A percentile compares a stretch with the other conserved stretches of the same genome.
phyloP scores from a whole-genome alignment of 30 jellyfish, hydroid and myxozoan species.

The Chrysaora quinquecirrha region DNA sequence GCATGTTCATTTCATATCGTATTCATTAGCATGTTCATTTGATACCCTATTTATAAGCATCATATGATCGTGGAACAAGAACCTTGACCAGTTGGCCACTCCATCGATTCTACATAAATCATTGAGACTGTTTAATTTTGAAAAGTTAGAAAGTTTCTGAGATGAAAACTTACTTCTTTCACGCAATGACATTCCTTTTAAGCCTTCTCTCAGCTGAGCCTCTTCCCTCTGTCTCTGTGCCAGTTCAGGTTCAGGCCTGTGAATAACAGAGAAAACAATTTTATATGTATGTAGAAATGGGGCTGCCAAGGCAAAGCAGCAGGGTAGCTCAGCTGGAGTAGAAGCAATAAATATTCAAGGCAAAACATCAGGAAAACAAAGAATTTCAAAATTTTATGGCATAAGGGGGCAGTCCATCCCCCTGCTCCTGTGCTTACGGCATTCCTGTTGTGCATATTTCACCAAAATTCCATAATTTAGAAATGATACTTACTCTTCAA shows the following conservation, averaged over 20 bases:
- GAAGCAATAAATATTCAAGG: background rate
- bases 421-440: background rate
- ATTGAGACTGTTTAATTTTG: too few relatives aligned
- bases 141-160: too few relatives aligned
- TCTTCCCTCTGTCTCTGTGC: slow-evolving; percentile 67
- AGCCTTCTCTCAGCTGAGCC: slow-evolving; percentile 50
- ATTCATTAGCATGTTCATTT: too few relatives aligned
- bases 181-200: slow-evolving; percentile 64
- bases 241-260: slow-evolving; percentile 67
- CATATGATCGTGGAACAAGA: too few relatives aligned
- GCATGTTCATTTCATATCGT: too few relatives aligned
- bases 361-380: background rate
- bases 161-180: slow-evolving; percentile 59
- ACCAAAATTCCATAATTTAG: background rate
- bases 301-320: background rate
- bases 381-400: background rate
- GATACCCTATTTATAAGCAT: too few relatives aligned
- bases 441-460: too few relatives aligned
- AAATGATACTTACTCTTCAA: slow-evolving; percentile 44
- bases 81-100: too few relatives aligned
- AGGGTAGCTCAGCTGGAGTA: background rate
- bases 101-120: too few relatives aligned
- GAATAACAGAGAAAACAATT: background rate
- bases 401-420: background rate
- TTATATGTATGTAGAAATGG: background rate